Evolutionary conservation across 1,140 invertebrate genomes (phyloP), one percentile per base, ranked within the genome.

Genomic region (Scaptomyza graminum): DNA sequence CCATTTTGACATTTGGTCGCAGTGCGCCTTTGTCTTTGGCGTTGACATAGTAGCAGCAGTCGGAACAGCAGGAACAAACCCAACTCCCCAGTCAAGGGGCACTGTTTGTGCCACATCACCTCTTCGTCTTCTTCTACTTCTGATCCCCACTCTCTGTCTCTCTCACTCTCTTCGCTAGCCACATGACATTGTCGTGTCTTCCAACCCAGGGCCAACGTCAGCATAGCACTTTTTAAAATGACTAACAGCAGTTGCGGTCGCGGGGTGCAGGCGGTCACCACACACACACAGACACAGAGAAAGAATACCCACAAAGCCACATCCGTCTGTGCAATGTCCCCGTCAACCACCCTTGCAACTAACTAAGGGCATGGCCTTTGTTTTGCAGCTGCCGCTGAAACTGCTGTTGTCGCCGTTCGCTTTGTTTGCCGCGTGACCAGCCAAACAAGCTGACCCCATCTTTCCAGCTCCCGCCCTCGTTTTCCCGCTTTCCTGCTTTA

Each of bases 271-370:
- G 76, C 62, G 67, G 65, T 66, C 55, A 64, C 57, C 50, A 18
- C 55, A 46, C 56, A 73, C 63, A 83, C 31, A 34, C 6, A 4
- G 2, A 34, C 41, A 18, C 46, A 46, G 43, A 73, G 59, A 83
- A 50, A 80, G 59, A 81, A 76, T 71, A 31, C 79, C 83, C 83
- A 79, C 83, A 88, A 85, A 88, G 79, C 83, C 83, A 88, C 83
- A 88, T 88, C 84, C 83, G 83, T 73, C 83, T 87, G 77, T 85
- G 76, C 66, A 81, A 34, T 34, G 31, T 34, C 8, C 8, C 31
- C 31, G 9, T 34, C 31, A 66, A 60, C 74, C 62, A 60, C 16
- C 72, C 64, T 83, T 49, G 74, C 56, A 39, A 43, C 62, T 69
- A 43, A 43, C 31, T 34, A 34, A 69, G 44, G 34, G 60, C 57